Percentiles rank a stretch among this genome's conserved stretches.
phyloP scores from a whole-genome alignment of 2,888 invertebrate species.

The Cristatella mucedo region DNA sequence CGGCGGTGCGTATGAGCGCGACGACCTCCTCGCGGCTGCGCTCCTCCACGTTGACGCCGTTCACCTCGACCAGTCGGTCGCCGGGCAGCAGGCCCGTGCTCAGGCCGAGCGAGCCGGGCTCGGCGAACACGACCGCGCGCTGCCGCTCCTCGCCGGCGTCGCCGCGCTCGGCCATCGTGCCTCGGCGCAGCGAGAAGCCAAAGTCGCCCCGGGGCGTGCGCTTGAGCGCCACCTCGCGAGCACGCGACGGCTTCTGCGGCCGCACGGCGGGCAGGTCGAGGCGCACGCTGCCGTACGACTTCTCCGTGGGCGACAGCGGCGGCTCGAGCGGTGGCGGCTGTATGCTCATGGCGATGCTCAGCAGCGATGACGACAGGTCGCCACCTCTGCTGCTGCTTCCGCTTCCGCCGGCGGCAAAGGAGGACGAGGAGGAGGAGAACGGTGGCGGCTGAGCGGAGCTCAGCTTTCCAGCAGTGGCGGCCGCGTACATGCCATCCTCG shows the following conservation, averaged over 20 bases:
- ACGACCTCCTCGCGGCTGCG: conserved; percentile 76
- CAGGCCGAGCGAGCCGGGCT: conserved; percentile 58
- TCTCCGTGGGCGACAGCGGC: conserved; percentile 18
- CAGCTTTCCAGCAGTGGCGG: too few relatives aligned
- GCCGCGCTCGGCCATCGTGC: conserved; percentile 50
- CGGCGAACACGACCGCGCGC: conserved; percentile 70
- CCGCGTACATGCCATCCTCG: too few relatives aligned
- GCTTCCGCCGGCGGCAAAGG: too few relatives aligned
- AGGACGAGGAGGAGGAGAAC: too few relatives aligned
- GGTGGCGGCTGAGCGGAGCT: too few relatives aligned
- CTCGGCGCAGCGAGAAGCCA: conserved; percentile 76
- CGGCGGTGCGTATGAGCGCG: conserved; percentile 53
- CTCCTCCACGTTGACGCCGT: conserved; percentile 66
- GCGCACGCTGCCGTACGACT: conserved; percentile 22
- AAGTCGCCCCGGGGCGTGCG: conserved; percentile 65
- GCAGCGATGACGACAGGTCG: too few relatives aligned
- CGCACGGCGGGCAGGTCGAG: conserved; percentile 34
- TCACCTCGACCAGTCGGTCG: conserved; percentile 77
- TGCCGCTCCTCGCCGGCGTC: conserved; percentile 38
- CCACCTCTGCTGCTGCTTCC: too few relatives aligned
- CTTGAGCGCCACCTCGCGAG: conserved; percentile 55
- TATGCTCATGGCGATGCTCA: conserved; percentile 7
- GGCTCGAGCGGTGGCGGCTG: conserved; percentile 10
- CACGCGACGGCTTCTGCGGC: conserved; percentile 37
- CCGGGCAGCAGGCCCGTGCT: conserved; percentile 78